Percentiles rank a stretch among this genome's conserved stretches.
Evolutionary conservation across 2,888 invertebrate genomes (phyloP).

Genomic region (Drosophila tanythrix): DNA sequence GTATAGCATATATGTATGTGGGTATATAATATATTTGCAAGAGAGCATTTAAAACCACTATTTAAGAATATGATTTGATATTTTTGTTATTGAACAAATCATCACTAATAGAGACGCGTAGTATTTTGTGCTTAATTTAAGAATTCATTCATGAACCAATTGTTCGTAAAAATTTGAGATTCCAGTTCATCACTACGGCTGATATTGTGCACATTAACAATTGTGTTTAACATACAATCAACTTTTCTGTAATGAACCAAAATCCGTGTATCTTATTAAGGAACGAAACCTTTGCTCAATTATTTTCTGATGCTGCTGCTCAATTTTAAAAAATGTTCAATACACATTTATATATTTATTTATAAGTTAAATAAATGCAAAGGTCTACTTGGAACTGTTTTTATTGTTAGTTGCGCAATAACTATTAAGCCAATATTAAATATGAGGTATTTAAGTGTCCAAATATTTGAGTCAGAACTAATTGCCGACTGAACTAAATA

Average conservation of each 20-base stretch:
- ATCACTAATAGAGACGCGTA: background rate
- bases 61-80: background rate
- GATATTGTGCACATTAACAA: background rate
- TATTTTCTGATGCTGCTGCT: background rate
- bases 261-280: background rate
- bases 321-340: background rate
- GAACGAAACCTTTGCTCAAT: background rate
- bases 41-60: background rate
- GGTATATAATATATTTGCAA: background rate
- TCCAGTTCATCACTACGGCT: background rate
- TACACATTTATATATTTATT: background rate
- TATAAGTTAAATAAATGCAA: background rate
- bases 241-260: background rate
- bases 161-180: background rate
- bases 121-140: background rate
- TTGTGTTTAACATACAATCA: background rate
- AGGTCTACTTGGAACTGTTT: background rate
- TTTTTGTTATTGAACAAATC: background rate
- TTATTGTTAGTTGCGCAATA: background rate
- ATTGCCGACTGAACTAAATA: background rate
- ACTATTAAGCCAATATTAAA: background rate
- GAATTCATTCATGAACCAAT: background rate
- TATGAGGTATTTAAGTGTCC: background rate
- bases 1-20: background rate
- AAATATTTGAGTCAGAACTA: background rate